A percentile compares a stretch with the other conserved stretches of the same genome.
These are phyloP conservation scores for Caretta caretta DNA, from an alignment of 2,113 vertebrate genomes.

Conservation along the genomic window DNA sequence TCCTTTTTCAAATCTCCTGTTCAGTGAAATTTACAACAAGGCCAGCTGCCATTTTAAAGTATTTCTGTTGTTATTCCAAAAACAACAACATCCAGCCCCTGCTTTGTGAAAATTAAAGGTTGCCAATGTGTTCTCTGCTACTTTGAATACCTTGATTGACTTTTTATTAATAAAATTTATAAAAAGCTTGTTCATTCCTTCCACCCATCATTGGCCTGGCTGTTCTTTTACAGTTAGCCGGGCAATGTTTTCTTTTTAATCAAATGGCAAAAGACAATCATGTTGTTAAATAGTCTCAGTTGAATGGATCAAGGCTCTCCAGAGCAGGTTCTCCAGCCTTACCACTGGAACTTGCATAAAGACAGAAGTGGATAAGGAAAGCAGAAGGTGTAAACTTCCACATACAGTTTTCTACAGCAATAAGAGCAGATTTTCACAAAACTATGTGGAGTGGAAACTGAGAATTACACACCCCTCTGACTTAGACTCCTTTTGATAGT, in stretches of 20 bases:
- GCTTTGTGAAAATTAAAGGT: background rate
- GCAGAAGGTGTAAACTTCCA: background rate
- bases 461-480: background rate
- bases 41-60: background rate
- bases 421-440: background rate
- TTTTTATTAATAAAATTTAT: background rate
- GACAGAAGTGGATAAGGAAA: background rate
- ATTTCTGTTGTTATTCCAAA: background rate
- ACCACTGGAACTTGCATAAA: background rate
- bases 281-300: background rate
- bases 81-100: background rate
- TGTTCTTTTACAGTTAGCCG: background rate
- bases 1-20: background rate
- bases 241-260: background rate
- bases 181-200: background rate
- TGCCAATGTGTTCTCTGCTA: background rate
- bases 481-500: background rate
- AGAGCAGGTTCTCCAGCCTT: background rate
- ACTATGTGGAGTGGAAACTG: background rate
- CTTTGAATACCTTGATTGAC: background rate
- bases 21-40: background rate
- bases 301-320: background rate
- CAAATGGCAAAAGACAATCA: background rate
- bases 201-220: background rate
- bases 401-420: background rate